A percentile compares a stretch with the other conserved stretches of the same genome.
Evolutionary conservation across 1,140 invertebrate species (phyloP).

Genomic region (Octopus bimaculoides): DNA sequence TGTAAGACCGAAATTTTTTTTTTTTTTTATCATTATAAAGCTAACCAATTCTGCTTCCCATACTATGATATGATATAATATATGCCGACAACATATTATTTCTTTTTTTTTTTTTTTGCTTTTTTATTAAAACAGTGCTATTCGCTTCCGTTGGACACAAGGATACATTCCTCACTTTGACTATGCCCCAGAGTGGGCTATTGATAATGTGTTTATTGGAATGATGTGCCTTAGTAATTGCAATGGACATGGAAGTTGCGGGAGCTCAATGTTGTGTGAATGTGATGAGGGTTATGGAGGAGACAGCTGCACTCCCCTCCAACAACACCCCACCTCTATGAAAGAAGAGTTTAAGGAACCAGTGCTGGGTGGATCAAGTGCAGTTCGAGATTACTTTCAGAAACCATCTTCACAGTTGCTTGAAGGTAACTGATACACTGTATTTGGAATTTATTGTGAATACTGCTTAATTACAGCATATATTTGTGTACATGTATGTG

Average conservation of each 20-base stretch:
- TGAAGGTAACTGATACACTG: constrained; percentile 19
- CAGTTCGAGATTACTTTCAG: neutral
- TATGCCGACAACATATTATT: too few relatives aligned
- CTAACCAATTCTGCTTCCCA: too few relatives aligned
- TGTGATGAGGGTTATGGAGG: constrained; percentile 56
- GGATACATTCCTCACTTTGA: constrained; percentile 48
- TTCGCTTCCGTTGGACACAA: constrained; percentile 59
- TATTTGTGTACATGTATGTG: neutral
- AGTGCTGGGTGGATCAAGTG: neutral
- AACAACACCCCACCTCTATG: constrained; percentile 43
- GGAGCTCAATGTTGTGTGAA: constrained; percentile 53
- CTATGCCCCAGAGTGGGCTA: constrained; percentile 55
- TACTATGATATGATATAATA: too few relatives aligned
- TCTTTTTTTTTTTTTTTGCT: neutral
- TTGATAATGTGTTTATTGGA: constrained; percentile 60
- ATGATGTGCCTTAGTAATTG: constrained; percentile 58
- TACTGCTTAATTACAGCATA: neutral
- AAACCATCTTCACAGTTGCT: neutral
- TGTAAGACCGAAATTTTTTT: too few relatives aligned
- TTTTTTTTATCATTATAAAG: too few relatives aligned
- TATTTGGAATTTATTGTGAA: neutral
- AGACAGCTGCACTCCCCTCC: constrained; percentile 40
- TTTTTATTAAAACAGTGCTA: constrained; percentile 36
- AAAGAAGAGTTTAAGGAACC: constrained; percentile 52
- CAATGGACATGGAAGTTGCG: constrained; percentile 54